Evolutionary conservation across 2,888 invertebrate species (phyloP), one percentile per base, ranked within the genome.

Genomic region (Meganola albula): DNA sequence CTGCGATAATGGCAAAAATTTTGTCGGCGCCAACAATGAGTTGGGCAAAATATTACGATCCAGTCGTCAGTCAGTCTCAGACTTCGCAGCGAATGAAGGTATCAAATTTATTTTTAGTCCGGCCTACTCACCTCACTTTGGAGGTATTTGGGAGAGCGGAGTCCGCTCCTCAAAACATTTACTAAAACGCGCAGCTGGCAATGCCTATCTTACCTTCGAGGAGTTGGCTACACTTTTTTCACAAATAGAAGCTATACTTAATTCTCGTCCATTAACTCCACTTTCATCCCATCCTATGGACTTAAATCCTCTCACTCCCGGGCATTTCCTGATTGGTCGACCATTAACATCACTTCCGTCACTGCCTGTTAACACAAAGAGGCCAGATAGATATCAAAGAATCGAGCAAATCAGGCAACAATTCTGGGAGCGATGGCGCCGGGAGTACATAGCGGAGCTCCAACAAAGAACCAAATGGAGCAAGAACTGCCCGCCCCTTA

Each of bases 371-470:
- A 24, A 2, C 12, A 5, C 11, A 6, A 24, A 24, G 24, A 10
- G 12, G 8, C 24, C 24, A 10, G 12, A 12, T 7, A 9, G 27
- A 16, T 27, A 27, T 9, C 27, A 27, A 6, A 2, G 3, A n/a
- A 27, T 27, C 4, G 27, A 27, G 12, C 3, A 27, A 14, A 9
- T 27, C 1, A 14, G 27, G 14, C 27, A 27, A 18, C 16, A 10
- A 14, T 27, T 27, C 10, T 27, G 27, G 27, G 16, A 27, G 16
- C 11, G 27, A 27, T 27, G 27, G 27, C 27, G 27, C 18, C 16
- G 14, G 10, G 27, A 27, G 27, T 27, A 12, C 14, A 4, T 27
- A 2, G 27, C 27, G 2, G 16, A 27, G 14, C 27, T 27, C 4
- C 16, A 27, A 7, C 9, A 27, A 16, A 11, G 27, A 9, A 27